Base-by-base conservation (phyloP, 1,140 invertebrate species). In the Dendroctonus ponderosae region DNA sequence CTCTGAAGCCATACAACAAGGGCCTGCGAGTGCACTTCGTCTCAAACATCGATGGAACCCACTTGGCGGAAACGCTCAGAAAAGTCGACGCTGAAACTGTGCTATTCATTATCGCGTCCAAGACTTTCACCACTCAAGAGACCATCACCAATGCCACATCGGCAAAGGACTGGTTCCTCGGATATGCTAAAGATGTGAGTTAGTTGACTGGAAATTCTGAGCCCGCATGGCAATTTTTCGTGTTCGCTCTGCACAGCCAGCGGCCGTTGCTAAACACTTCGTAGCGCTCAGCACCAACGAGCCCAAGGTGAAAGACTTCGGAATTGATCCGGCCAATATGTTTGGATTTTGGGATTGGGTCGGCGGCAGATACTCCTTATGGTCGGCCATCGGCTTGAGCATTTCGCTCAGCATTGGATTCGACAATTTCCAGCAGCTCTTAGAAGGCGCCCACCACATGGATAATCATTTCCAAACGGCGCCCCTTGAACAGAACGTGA, bases 301-400 rank as follows among this genome's bases (percentile, higher is more conserved):
- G 52, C 82, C 87, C 63, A 97, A 97, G 82, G 96, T 98, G 0
- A 92, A 89, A 40, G 94, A 94, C 62, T 99, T 99, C 82, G 98
- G 98, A 26, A 99, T 99, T 72, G 91, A 97, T 79, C 86, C 93
- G 70, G 89, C 90, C 63, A 99, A 99, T 77, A 99, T 99, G 94
- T 99, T 99, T 84, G 96, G 91, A 52, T 99, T 99, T 80, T 99
- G 98, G 97, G 97, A 99, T 82, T 99, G 97, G 96, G 97, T 99
- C 64, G 98, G 97, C 53, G 98, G 97, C n/a, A 8, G 97, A 76
- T 98, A 97, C 79, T 98, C 96, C 0, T 81, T 98, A 2, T 99
- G 97, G 97, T 99, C 96, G 0, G 97, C 97, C 6, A 99, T 99
- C 82, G 97, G 98, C 49, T 81, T 99, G 6, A 97, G 96, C 5